Percentiles rank a stretch among this genome's conserved stretches.
Evolutionary conservation across 2,113 vertebrate genomes (phyloP).

Genomic region (Bubo blakistoni): DNA sequence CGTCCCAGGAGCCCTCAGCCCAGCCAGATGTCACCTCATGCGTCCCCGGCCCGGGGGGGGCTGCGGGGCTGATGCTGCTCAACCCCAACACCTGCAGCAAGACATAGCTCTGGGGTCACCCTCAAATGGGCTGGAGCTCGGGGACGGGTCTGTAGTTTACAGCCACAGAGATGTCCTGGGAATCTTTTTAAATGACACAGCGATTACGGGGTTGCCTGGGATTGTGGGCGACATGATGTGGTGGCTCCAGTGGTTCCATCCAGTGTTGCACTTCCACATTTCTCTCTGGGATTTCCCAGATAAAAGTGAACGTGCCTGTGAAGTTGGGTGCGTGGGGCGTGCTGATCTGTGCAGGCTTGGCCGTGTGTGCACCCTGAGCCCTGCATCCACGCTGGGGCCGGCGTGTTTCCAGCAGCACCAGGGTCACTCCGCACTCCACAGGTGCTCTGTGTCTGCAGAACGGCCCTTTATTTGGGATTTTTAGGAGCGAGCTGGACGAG

Average conservation of each 20-base stretch:
- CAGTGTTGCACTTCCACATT: accelerated
- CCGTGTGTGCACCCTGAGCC: too few species aligned
- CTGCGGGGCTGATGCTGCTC: background rate
- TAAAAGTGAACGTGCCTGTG: accelerated
- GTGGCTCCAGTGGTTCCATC: background rate
- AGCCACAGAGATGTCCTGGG: too few species aligned
- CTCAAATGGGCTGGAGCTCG: too few species aligned
- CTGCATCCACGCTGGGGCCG: background rate
- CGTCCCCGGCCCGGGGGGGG: accelerated
- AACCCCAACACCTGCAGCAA: accelerated
- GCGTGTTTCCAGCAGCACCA: background rate
- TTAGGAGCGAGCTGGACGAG: background rate
- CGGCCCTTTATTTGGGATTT: background rate
- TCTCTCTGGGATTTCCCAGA: background rate
- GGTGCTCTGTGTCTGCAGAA: background rate
- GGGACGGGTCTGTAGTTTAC: too few species aligned
- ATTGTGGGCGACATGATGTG: accelerated
- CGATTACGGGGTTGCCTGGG: background rate
- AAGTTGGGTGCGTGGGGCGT: background rate
- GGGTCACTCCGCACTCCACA: background rate
- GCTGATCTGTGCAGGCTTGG: background rate
- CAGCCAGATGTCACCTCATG: accelerated
- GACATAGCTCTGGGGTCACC: too few species aligned
- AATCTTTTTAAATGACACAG: too few species aligned
- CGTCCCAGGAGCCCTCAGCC: background rate